A percentile compares a stretch with the other conserved stretches of the same genome.
These are phyloP conservation scores for Catharus minimus DNA, from an alignment of 2,113 vertebrate species.

Conservation along the genomic window DNA sequence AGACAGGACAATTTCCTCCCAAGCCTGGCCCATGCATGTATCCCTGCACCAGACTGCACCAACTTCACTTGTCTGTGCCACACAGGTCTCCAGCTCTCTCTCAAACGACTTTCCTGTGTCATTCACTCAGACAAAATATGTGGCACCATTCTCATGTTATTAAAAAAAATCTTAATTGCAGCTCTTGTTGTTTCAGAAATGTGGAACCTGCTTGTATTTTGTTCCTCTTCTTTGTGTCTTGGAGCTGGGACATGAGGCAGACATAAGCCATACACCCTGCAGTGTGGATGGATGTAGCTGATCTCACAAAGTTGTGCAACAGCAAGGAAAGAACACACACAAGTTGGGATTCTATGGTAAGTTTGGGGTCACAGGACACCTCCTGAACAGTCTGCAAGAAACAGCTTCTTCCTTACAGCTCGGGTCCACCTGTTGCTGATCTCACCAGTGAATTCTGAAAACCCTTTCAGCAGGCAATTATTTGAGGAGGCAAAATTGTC, in stretches of 20 bases:
- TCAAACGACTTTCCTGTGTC: not conserved
- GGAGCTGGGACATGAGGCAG: not conserved
- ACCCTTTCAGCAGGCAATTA: not conserved
- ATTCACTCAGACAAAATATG: not conserved
- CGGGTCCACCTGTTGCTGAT: not conserved
- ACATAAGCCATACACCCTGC: not conserved
- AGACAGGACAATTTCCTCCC: not conserved
- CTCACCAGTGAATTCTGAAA: not conserved
- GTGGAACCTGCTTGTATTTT: not conserved
- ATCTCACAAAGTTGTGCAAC: not conserved
- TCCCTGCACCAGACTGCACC: rapidly evolving
- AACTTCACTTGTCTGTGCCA: not conserved
- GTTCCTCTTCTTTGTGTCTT: not conserved
- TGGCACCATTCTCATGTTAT: rapidly evolving
- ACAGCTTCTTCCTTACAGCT: not conserved
- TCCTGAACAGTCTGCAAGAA: not conserved
- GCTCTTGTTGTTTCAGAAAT: not conserved
- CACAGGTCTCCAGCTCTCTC: not conserved
- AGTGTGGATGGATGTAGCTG: not conserved
- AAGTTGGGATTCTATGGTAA: rapidly evolving
- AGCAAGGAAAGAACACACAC: not conserved
- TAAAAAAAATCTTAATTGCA: not conserved
- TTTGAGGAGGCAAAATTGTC: rapidly evolving
- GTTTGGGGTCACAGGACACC: not conserved
- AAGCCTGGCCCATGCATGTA: not conserved